A percentile compares a stretch with the other conserved stretches of the same genome.
Conservation (phyloP, 2,113 vertebrate genomes). For the Illadopsis cleaveri region DNA sequence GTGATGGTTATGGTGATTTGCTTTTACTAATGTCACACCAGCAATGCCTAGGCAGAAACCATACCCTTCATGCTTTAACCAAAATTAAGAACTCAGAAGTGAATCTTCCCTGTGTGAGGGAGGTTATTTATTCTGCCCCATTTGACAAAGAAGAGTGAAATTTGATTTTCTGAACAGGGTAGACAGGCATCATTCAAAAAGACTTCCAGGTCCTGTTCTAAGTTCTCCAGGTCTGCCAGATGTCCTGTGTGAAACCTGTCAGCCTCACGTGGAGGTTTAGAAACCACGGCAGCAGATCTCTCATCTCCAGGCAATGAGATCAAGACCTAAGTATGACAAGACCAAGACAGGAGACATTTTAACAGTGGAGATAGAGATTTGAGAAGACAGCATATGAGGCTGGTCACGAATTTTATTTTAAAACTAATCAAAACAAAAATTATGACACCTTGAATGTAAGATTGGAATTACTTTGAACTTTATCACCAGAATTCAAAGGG, state of each 20-base stretch:
- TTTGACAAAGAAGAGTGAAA: background rate
- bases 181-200: background rate
- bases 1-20: background rate
- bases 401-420: background rate
- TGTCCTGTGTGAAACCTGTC: background rate
- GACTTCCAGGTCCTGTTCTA: background rate
- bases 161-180: background rate
- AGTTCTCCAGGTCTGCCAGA: background rate
- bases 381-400: background rate
- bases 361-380: background rate
- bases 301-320: background rate
- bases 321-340: background rate
- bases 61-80: background rate
- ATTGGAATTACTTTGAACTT: background rate
- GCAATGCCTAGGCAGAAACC: background rate
- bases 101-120: background rate
- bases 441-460: background rate
- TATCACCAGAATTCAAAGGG: background rate
- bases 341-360: background rate
- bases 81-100: background rate
- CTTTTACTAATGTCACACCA: background rate
- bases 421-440: background rate
- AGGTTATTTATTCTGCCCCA: background rate
- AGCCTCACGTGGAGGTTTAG: background rate
- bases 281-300: background rate